phyloP scores from a whole-genome alignment of 2,888 invertebrate species.

The Monoplex corrugatus region DNA sequence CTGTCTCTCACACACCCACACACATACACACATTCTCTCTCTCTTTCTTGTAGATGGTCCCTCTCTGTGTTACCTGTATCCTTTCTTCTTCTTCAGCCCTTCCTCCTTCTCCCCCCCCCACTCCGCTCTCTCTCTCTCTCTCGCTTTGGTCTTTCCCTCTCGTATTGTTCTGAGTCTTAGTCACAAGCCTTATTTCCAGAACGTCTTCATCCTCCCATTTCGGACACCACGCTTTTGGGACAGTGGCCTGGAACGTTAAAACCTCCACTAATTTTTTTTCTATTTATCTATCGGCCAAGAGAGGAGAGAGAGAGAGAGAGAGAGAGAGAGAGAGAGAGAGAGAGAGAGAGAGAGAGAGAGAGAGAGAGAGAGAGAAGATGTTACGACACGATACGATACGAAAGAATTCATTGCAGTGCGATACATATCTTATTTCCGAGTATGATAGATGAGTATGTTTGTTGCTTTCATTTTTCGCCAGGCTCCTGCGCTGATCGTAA shows the following conservation, averaged over 20 bases:
- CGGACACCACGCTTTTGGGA: too few relatives aligned
- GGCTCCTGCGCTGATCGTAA: too few relatives aligned
- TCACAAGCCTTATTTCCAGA: background rate
- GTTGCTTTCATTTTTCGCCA: too few relatives aligned
- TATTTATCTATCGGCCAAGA: background rate
- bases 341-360: background rate
- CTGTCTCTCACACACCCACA: background rate
- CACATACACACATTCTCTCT: background rate
- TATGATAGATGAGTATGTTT: too few relatives aligned
- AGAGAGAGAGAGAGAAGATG: background rate
- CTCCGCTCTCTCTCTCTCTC: too few relatives aligned
- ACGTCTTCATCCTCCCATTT: background rate
- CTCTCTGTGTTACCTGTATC: background rate
- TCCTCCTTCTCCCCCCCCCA: background rate
- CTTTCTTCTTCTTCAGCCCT: background rate
- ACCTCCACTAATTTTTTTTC: too few relatives aligned
- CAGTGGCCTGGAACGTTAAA: too few relatives aligned
- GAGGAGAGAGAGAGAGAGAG: slow-evolving; percentile 8
- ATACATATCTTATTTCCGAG: too few relatives aligned
- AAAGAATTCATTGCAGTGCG: too few relatives aligned
- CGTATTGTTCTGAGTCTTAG: too few relatives aligned
- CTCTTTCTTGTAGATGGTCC: background rate
- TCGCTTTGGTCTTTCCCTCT: too few relatives aligned
- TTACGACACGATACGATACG: too few relatives aligned
- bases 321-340: slow-evolving; percentile 4